Evolutionary conservation across 2,888 invertebrate species (phyloP), one percentile per base, ranked within the genome.

Genomic region (Anarsia innoxiella): DNA sequence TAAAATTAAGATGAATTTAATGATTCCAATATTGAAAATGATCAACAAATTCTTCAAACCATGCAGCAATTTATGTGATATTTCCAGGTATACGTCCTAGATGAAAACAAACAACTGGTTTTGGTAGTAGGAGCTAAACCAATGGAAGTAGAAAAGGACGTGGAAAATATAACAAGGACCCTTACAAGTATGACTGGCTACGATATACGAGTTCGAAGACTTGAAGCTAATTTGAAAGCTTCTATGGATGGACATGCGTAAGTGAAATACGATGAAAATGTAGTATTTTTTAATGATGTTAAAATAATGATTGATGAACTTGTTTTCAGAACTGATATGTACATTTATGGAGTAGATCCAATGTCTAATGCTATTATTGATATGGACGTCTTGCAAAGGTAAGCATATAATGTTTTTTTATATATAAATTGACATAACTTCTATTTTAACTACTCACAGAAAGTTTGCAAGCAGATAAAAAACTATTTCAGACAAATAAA

Each of bases 321-420:
- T 46, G 38, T 42, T 87, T 87, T 46, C 79, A 94, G 94, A 34
- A 95, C 95, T 13, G 94, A 95, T 56, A 88, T 95, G 78, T 94
- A 93, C 55, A 86, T 95, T 40, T 95, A 95, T 59, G 95, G 93
- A 1, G 91, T 95, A 12, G 94, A 95, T 75, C 93, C 92, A 1
- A 83, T 90, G 48, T 89, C 93, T 3, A 95, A 95, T 59, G 88
- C 92, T 0, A 90, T 95, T 38, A 89, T 95, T 30, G 93, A 94
- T 59, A 93, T 92, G 88, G 92, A 92, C 40, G 87, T 90, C 3
- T 67, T 94, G 16, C 92, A 93, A 68, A 90, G 88, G 93, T 94
- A 84, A 25, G 3, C n/a, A 25, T 19, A 6, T 19, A 19, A 19
- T 19, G 3, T 19, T 19, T 19, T 19, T 19, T 19, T 19, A 19